Conservation (phyloP, 2,113 vertebrate species). For the Thalassoma bifasciatum region DNA sequence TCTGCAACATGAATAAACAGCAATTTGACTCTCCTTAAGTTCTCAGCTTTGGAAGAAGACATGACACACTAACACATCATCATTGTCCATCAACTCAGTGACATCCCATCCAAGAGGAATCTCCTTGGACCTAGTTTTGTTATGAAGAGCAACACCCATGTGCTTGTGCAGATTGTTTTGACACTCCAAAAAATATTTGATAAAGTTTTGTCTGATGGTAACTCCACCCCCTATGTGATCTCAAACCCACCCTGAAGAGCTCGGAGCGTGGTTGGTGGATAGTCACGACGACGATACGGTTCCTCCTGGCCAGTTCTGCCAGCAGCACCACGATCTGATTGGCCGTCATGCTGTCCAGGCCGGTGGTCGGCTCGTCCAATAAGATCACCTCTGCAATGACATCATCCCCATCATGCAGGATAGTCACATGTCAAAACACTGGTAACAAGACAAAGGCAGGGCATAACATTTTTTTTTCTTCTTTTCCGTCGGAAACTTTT, state of each 20-base stretch:
- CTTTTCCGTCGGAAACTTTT: conserved; percentile 65
- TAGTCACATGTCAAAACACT: conserved; percentile 14
- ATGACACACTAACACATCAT: too few species aligned
- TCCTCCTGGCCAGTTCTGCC: conserved; percentile 87
- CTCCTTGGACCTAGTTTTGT: too few species aligned
- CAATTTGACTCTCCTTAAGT: not conserved
- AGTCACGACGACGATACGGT: conserved; percentile 92
- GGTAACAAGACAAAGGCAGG: conserved; percentile 28
- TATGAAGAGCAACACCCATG: not conserved
- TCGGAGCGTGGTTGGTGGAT: conserved; percentile 97
- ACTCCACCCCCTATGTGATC: not conserved
- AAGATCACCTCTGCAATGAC: conserved; percentile 89
- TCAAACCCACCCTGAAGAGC: conserved; percentile 89
- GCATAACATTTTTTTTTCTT: conserved; percentile 58
- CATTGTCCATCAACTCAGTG: not conserved
- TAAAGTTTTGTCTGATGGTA: not conserved
- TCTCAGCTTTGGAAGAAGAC: too few species aligned
- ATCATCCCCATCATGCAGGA: conserved; percentile 30
- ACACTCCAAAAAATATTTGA: not conserved
- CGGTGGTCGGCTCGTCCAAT: conserved; percentile 95
- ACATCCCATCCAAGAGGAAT: not conserved
- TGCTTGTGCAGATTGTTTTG: not conserved
- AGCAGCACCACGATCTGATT: conserved; percentile 92
- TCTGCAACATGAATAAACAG: not conserved
- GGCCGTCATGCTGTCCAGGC: conserved; percentile 95